Evolutionary conservation across 2,113 vertebrate genomes (phyloP).

Genomic region (Tragulus kanchil): DNA sequence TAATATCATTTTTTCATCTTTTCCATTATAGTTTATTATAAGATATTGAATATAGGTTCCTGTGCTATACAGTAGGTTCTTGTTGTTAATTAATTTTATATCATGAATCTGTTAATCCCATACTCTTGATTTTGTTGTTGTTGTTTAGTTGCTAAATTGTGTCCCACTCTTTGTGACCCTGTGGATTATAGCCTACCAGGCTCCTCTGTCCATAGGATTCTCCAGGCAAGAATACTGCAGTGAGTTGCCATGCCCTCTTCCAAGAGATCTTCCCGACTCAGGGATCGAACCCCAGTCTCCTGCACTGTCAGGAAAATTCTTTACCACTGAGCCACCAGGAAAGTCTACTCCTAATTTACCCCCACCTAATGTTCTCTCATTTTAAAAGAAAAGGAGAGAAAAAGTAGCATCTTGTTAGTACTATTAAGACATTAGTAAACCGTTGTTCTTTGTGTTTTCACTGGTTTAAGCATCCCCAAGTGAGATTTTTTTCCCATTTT

Average conservation of each 20-base stretch:
- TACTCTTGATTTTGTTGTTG: background rate
- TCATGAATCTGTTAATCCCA: background rate
- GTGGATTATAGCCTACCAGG: background rate
- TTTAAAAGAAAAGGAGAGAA: conserved; percentile 37
- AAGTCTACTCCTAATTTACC: background rate
- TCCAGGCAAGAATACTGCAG: background rate
- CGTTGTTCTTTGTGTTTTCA: background rate
- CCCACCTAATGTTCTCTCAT: background rate
- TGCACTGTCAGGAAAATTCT: background rate
- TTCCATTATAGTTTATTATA: background rate
- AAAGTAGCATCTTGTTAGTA: background rate
- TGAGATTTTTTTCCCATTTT: background rate
- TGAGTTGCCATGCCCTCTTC: background rate
- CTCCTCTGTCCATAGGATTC: background rate
- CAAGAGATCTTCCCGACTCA: background rate
- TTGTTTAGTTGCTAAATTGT: background rate
- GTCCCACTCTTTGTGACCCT: background rate
- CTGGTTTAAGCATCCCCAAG: background rate
- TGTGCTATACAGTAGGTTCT: background rate
- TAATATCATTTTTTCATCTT: background rate
- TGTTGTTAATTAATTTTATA: background rate
- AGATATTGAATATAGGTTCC: background rate
- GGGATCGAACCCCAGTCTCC: background rate
- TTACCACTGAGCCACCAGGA: background rate
- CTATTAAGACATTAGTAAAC: background rate